Conservation (phyloP, 2,888 invertebrate genomes). For the Harpagoxenus sublaevis region DNA sequence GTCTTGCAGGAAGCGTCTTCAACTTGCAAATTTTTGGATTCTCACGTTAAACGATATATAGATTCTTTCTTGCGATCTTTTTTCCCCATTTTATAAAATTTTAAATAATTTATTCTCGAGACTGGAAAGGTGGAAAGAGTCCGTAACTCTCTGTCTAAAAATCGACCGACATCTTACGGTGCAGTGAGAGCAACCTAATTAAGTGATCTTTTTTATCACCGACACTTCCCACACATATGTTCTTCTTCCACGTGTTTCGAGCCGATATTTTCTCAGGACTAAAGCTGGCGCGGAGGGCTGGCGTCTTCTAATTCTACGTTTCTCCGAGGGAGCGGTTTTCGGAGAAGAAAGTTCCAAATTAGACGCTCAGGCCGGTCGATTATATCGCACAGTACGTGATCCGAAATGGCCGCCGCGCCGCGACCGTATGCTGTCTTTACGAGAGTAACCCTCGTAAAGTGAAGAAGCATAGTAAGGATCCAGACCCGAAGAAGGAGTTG, state of each 20-base stretch:
- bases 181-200: not conserved
- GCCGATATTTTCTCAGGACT: slow-evolving; percentile 25
- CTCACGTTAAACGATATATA: not conserved
- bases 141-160: not conserved
- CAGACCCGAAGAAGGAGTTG: slow-evolving; percentile 3
- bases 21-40: not conserved
- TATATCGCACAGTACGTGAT: slow-evolving; percentile 19
- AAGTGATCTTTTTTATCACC: not conserved
- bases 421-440: slow-evolving; percentile 26
- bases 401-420: not conserved
- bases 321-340: slow-evolving; percentile 25
- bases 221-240: slow-evolving; percentile 24
- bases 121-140: not conserved
- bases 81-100: not conserved
- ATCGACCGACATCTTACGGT: not conserved
- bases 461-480: slow-evolving; percentile 1
- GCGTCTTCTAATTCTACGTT: slow-evolving; percentile 33
- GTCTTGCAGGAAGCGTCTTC: not conserved
- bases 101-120: not conserved
- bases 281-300: slow-evolving; percentile 3
- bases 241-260: not conserved
- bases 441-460: slow-evolving; percentile 40
- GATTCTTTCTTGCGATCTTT: not conserved
- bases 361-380: slow-evolving; percentile 20
- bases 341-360: slow-evolving; percentile 58